Percentiles rank a stretch among this genome's conserved stretches.
phyloP scores from a whole-genome alignment of 2,888 invertebrate species.

The Leptinotarsa rubiginosa region DNA sequence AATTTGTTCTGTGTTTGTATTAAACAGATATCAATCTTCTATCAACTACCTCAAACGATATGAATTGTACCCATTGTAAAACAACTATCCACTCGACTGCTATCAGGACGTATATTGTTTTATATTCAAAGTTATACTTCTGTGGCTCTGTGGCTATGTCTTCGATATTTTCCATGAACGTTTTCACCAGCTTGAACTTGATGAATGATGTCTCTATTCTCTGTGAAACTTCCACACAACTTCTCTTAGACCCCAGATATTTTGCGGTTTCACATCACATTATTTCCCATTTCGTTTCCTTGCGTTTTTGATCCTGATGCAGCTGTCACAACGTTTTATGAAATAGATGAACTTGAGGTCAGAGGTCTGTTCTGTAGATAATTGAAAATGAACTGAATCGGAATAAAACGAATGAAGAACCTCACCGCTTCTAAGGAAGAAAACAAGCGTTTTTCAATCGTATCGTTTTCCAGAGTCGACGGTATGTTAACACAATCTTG shows the following conservation, averaged over 20 bases:
- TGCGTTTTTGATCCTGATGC: conserved; percentile 1
- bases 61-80: too few species aligned
- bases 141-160: too few species aligned
- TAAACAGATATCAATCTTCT: too few species aligned
- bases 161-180: too few species aligned
- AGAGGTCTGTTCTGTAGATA: conserved; percentile 18
- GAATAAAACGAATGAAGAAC: not conserved
- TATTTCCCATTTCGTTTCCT: not conserved
- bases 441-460: not conserved
- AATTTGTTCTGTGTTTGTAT: too few species aligned
- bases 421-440: not conserved
- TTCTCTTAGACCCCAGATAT: not conserved
- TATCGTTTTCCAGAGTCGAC: not conserved
- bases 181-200: too few species aligned
- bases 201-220: too few species aligned
- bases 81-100: too few species aligned
- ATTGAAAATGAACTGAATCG: conserved; percentile 21
- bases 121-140: too few species aligned
- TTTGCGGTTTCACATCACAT: not conserved
- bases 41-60: too few species aligned
- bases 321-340: conserved; percentile 25
- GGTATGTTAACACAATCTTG: not conserved
- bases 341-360: conserved; percentile 13
- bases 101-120: too few species aligned
- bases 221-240: too few species aligned